Evolutionary conservation across 2,888 invertebrate species (phyloP).

Genomic region (Lissonota sp.): DNA sequence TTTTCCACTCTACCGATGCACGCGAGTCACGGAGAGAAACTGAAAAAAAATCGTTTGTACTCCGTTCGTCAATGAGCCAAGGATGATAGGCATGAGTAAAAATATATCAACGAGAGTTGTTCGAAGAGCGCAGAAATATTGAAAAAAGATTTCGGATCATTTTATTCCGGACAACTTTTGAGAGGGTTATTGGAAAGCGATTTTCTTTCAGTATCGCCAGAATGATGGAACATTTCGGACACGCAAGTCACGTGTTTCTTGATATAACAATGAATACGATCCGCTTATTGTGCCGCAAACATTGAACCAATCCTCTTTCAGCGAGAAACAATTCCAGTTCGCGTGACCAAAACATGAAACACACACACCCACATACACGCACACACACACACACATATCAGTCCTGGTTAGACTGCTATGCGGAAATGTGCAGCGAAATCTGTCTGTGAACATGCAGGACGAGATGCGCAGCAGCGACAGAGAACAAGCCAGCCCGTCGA

Average conservation of each 20-base stretch:
- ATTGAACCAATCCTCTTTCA: neutral
- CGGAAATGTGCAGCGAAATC: slow-evolving; percentile 28
- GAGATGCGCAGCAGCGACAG: slow-evolving; percentile 15
- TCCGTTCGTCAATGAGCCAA: neutral
- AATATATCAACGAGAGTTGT: no score
- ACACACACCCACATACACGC: neutral
- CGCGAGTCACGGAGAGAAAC: no score
- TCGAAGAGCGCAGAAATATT: no score
- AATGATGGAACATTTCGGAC: slow-evolving; percentile 27
- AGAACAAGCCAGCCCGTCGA: slow-evolving; percentile 38
- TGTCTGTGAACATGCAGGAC: slow-evolving; percentile 31
- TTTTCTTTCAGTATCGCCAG: slow-evolving; percentile 10
- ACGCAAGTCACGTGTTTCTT: slow-evolving; percentile 21
- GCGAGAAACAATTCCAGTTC: slow-evolving; percentile 32
- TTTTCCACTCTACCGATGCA: no score
- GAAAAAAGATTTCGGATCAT: neutral
- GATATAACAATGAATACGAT: slow-evolving; percentile 41
- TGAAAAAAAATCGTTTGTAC: no score
- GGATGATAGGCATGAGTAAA: neutral
- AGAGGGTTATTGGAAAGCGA: neutral
- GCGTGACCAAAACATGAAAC: neutral
- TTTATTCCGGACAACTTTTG: neutral
- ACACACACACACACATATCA: neutral
- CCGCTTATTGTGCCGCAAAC: slow-evolving; percentile 13
- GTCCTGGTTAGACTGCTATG: neutral